Percentiles rank a stretch among this genome's conserved stretches.
Conservation (phyloP, 2,888 invertebrate species). For the Venustoraphidia nigricollis region DNA sequence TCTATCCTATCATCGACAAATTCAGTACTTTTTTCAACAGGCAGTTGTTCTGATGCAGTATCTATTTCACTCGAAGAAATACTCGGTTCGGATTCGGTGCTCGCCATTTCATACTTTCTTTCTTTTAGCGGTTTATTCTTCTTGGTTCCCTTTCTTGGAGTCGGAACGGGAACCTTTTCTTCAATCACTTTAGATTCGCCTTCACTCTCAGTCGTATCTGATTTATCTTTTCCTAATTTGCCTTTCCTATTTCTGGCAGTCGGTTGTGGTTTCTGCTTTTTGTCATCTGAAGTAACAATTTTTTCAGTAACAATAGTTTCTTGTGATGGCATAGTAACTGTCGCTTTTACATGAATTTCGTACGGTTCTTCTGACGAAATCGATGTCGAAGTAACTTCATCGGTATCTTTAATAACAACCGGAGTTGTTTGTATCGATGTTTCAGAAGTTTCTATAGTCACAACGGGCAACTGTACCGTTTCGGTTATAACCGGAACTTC, state of each 20-base stretch:
- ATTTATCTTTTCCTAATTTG: too few species aligned
- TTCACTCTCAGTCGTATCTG: not conserved
- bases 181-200: not conserved
- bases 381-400: slow-evolving; percentile 28
- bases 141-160: slow-evolving; percentile 4
- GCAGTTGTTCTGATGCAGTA: not conserved
- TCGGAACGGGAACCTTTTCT: not conserved
- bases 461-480: slow-evolving; percentile 6
- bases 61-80: too few species aligned
- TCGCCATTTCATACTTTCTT: not conserved
- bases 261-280: slow-evolving; percentile 1
- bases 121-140: slow-evolving; percentile 1
- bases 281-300: not conserved
- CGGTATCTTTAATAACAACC: slow-evolving; percentile 34
- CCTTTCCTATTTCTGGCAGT: not conserved
- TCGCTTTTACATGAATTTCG: slow-evolving; percentile 43
- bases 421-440: slow-evolving; percentile 41
- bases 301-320: slow-evolving; percentile 6
- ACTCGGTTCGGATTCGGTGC: too few species aligned
- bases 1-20: not conserved
- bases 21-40: not conserved
- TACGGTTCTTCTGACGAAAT: slow-evolving; percentile 33
- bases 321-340: slow-evolving; percentile 33
- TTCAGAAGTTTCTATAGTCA: slow-evolving; percentile 23
- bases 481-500: not conserved